Conservation (phyloP, 2,113 vertebrate genomes). For the Cynocephalus volans region DNA sequence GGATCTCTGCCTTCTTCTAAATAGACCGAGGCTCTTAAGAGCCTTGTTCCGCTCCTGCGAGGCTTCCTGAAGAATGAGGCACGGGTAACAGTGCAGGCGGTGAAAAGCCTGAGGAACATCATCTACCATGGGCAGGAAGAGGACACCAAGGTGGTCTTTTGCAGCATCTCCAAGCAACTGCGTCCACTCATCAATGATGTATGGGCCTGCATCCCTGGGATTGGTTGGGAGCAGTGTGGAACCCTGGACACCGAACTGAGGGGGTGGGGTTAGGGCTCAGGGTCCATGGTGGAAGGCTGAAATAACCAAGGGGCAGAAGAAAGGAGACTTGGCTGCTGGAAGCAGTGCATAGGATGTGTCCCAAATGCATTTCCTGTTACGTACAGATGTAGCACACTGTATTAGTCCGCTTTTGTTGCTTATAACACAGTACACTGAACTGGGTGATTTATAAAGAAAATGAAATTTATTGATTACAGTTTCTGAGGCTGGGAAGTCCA, state of each 20-base stretch:
- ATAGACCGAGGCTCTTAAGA: conserved; percentile 1
- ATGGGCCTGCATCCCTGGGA: background rate
- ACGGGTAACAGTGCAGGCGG: conserved; percentile 1
- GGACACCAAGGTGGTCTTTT: conserved; percentile 34
- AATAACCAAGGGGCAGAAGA: background rate
- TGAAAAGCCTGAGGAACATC: conserved; percentile 66
- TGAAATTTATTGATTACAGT: no score
- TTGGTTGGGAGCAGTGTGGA: no score
- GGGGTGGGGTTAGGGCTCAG: no score
- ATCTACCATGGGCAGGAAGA: background rate
- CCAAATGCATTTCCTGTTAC: no score
- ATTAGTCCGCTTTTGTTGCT: no score
- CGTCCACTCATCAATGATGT: conserved; percentile 61
- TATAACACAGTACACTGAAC: no score
- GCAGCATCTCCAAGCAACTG: conserved; percentile 16
- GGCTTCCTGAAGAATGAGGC: conserved; percentile 31
- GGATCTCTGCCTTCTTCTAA: background rate
- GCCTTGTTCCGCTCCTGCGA: background rate
- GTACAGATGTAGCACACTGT: background rate
- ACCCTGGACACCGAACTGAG: background rate
- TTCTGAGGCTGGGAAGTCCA: no score
- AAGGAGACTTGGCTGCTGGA: background rate
- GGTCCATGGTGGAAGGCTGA: background rate
- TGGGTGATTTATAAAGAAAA: no score
- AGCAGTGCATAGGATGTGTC: background rate